Base-by-base conservation (phyloP, 1,140 invertebrate genomes). In the Orius insidiosus region DNA sequence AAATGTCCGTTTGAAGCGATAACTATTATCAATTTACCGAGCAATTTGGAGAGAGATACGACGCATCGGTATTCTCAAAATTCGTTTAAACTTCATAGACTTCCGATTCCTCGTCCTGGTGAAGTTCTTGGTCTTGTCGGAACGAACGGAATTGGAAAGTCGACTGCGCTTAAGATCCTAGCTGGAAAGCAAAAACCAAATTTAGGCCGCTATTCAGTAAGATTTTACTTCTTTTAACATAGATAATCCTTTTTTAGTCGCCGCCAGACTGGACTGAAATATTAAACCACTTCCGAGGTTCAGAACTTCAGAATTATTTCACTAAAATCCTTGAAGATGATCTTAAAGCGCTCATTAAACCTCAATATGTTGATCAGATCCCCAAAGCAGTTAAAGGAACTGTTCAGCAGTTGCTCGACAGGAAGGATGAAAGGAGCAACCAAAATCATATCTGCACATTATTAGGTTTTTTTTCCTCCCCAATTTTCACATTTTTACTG, bases 1-100 rank as follows among this genome's bases (percentile, higher is more conserved):
- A 98, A 99, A 92, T 99, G 96, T 65, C 96, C 96, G 5, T 98
- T 98, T 71, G 94, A 98, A 69, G 95, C 96, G 31, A 95, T 99
- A 54, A 86, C 80, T 41, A 99, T 99, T 55, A 98, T 99, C 54
- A 99, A 99, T 68, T 72, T 99, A 49, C 96, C 96, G 45, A 97
- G 92, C 58, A 98, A 99, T 67, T 73, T 99, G 63, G 89, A 96
- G 58, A 87, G 85, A 59, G 90, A 98, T 63, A 98, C 95, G 5
- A 98, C 95, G 19, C 96, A 99, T 73, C 78, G 96, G 49, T 99
- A 98, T 63, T 94, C 89, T 45, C 93, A 96, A 58, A 99, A 99
- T 66, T 96, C 94, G 0, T 99, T 99, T 62, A 99, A 99, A 64
- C 67, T 99, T 6, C 96, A 99, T 75, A 76, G 90, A 44, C 66